Base-by-base conservation (phyloP, 2,888 invertebrate genomes). In the Icerya purchasi region DNA sequence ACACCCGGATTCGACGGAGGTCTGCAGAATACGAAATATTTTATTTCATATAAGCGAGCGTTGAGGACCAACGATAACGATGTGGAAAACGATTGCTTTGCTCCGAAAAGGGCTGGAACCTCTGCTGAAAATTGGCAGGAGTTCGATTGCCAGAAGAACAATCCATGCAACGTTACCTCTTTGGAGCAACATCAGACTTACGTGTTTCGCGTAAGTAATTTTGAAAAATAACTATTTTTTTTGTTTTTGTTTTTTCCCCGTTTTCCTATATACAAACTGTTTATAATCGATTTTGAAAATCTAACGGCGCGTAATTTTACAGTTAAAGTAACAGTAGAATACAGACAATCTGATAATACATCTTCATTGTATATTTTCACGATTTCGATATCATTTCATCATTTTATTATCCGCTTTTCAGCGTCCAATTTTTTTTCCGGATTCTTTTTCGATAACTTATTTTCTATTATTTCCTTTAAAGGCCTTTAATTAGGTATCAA, bases 1-100 rank as follows among this genome's bases (percentile, higher is more conserved):
- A 85, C 86, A 67, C 81, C 87, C 0, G 91, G 91, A 0, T 93
- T 92, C 70, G 87, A 92, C 70, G 92, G 92, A 0, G 92, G 92
- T 0, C 73, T 89, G 59, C 79, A 81, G 55, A 86, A 83, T 67
- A 91, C 90, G 1, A 89, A 88, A 69, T 89, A 86, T 72, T 86
- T 86, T 68, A 84, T 89, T n/a, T 80, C 82, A 36, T 89, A 86
- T 70, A 80, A 82, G 53, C 79, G 84, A 24, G 80, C 83, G 0
- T 76, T 79, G 0, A 72, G 72, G 79, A 65, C 76, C 76, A 63
- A 71, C 78, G 57, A 77, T 78, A 53, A 78, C 78, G 24, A 82
- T 80, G 49, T 81, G 80, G 68, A 79, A 77, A 2, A 73, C 74
- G 8, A 74, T 78, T 49, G 74, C 77, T 14, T 75, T 76, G 22